A percentile compares a stretch with the other conserved stretches of the same genome.
Evolutionary conservation across 2,888 invertebrate species (phyloP).

Genomic region (Linnaemya tessellans): DNA sequence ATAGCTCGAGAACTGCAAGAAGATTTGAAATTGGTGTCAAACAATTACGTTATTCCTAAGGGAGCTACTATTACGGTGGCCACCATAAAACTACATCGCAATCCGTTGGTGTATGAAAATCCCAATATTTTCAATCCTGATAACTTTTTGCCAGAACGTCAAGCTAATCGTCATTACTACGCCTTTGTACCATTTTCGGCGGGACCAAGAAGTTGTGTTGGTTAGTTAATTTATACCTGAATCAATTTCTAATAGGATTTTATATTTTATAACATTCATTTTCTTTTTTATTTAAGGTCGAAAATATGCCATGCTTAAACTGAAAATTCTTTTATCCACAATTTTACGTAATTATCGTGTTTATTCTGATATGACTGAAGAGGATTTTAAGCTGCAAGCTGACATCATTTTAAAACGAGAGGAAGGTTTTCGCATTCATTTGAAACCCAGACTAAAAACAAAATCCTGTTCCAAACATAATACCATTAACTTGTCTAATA

Average conservation of each 20-base stretch:
- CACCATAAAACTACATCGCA: slow-evolving; percentile 88
- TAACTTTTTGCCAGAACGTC: slow-evolving; percentile 92
- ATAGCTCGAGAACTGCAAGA: slow-evolving; percentile 89
- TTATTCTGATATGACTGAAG: slow-evolving; percentile 87
- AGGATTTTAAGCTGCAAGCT: slow-evolving; percentile 89
- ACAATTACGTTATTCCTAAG: slow-evolving; percentile 87
- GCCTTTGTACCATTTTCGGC: slow-evolving; percentile 93
- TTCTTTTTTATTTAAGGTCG: slow-evolving; percentile 87
- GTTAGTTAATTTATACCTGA: slow-evolving; percentile 83
- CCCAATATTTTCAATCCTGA: slow-evolving; percentile 92
- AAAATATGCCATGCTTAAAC: slow-evolving; percentile 91
- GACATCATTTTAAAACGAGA: slow-evolving; percentile 91
- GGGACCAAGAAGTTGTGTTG: slow-evolving; percentile 91
- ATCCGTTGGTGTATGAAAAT: slow-evolving; percentile 89
- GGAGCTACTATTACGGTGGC: slow-evolving; percentile 88
- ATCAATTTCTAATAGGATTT: slow-evolving; percentile 45
- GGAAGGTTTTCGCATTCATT: slow-evolving; percentile 89
- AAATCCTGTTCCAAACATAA: slow-evolving; percentile 33
- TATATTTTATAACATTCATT: not conserved
- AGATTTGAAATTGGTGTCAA: slow-evolving; percentile 88
- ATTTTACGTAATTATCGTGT: slow-evolving; percentile 89
- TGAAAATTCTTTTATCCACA: slow-evolving; percentile 90
- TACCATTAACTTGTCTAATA: slow-evolving; percentile 48
- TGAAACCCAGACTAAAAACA: slow-evolving; percentile 85
- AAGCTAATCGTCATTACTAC: slow-evolving; percentile 91